Base-by-base conservation (phyloP, 2,113 vertebrate genomes). In the Nettapus auritus region DNA sequence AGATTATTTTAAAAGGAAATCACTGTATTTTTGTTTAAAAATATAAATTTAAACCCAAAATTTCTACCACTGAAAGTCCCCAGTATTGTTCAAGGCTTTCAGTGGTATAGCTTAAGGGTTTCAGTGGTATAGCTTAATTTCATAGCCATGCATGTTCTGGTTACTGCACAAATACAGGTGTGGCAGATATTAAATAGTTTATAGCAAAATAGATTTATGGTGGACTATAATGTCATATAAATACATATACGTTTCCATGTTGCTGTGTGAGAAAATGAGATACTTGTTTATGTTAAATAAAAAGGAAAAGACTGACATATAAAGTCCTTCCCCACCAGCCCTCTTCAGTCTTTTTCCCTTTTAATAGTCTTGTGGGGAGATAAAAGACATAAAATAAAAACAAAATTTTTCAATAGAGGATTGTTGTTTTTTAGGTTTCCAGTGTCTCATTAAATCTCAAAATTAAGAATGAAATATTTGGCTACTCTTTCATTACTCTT, bases 401-500 rank as follows among this genome's bases (percentile, higher is more conserved):
- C 8, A 10, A 56, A 78, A 86, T 38, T 16, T 42, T 83, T 46
- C 36, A 46, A 23, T 63, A 42, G 21, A 82, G 6, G 4, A 13
- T 3, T 78, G 28, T 18, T 86, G 40, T 0, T 36, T 92, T 84
- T 89, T 28, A 93, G 9, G 6, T 79, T 82, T 93, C 36, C 67
- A 79, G 11, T 9, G 34, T 46, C 40, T 92, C 26, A 23, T 76
- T 71, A 87, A 97, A 80, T 69, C 38, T 67, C 64, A 90, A 87
- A 88, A 83, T 86, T 78, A 82, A 75, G 63, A 82, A 84, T 38
- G 8, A 86, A 85, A 86, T 81, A 11, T 14, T 89, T 94, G 70
- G 82, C 36, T 93, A 69, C 46, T 80, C 67, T 59, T 87, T 64
- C 88, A 86, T 29, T 62, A 18, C 26, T 93, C 81, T 86, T 93